A percentile compares a stretch with the other conserved stretches of the same genome.
These are phyloP conservation scores for Amphibalanus amphitrite DNA, from an alignment of 1,140 invertebrate species.

Conservation along the genomic window DNA sequence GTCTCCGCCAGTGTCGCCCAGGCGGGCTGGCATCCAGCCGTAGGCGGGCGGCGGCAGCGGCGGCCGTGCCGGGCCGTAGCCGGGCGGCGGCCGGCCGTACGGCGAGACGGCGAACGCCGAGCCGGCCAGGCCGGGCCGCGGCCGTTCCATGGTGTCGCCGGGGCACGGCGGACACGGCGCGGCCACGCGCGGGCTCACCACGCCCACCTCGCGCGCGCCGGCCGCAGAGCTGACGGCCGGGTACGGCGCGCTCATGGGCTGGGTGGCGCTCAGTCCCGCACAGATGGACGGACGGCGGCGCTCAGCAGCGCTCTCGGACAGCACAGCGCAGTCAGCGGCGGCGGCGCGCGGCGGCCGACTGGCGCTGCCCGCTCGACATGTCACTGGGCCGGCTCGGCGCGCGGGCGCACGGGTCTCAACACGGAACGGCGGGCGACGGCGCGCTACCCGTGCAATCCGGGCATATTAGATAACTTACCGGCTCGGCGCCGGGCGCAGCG, in stretches of 20 bases:
- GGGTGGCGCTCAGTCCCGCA: too few relatives aligned
- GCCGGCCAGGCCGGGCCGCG: too few relatives aligned
- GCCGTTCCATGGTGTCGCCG: neutral
- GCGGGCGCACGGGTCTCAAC: neutral
- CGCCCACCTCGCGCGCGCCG: neutral
- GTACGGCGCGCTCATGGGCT: neutral
- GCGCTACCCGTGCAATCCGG: neutral
- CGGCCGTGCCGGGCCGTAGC: neutral
- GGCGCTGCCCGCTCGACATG: neutral
- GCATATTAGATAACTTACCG: slow-evolving; percentile 1
- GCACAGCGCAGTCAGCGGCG: neutral
- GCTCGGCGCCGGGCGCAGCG: neutral
- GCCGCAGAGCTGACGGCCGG: too few relatives aligned
- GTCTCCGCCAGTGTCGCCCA: neutral
- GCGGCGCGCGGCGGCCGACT: neutral
- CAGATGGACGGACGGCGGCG: neutral
- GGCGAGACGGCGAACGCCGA: neutral
- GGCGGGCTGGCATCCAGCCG: neutral
- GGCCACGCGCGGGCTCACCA: neutral
- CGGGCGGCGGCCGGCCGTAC: neutral
- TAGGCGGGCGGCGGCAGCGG: neutral
- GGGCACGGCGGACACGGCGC: too few relatives aligned
- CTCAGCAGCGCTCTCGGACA: too few relatives aligned
- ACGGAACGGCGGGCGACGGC: neutral
- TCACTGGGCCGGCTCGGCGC: neutral